Evolutionary conservation across 30 jellyfish, hydroid and myxozoan genomes (phyloP).

Genomic region (Aurelia sp.): DNA sequence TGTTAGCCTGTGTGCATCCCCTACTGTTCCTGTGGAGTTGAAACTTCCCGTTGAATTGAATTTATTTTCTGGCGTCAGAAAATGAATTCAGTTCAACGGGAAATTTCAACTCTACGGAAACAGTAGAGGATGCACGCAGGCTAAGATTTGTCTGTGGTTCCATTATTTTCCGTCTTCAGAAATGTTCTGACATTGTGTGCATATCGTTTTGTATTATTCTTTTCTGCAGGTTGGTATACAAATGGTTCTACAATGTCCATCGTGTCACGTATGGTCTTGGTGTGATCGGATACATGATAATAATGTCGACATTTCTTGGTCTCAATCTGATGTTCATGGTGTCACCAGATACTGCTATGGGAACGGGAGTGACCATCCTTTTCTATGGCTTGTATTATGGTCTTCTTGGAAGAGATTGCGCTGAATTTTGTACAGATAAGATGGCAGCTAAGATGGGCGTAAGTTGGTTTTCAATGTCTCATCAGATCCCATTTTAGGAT

Average conservation of each 20-base stretch:
- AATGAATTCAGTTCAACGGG: no score
- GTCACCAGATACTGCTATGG: conserved; percentile 91
- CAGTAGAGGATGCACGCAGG: no score
- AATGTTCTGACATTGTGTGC: no score
- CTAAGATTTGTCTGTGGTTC: no score
- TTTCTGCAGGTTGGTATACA: conserved; percentile 74
- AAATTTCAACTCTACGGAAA: no score
- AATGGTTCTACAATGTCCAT: conserved; percentile 95
- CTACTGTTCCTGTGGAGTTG: no score
- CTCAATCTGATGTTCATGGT: conserved; percentile 70
- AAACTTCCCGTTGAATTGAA: no score
- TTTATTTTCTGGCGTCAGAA: no score
- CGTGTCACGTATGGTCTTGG: conserved; percentile 90
- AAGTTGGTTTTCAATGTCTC: neutral
- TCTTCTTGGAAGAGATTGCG: conserved; percentile 95
- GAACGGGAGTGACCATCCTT: conserved; percentile 86
- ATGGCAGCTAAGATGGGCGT: conserved; percentile 99
- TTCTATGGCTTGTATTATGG: conserved; percentile 97
- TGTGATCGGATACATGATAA: conserved; percentile 75
- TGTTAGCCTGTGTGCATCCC: no score
- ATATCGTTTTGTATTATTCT: neutral
- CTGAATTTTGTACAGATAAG: conserved; percentile 90
- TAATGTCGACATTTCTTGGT: conserved; percentile 95
- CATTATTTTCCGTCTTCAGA: no score
- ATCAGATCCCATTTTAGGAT: no score